Conservation (phyloP, 2,888 invertebrate genomes). For the Orchesella flavescens region DNA sequence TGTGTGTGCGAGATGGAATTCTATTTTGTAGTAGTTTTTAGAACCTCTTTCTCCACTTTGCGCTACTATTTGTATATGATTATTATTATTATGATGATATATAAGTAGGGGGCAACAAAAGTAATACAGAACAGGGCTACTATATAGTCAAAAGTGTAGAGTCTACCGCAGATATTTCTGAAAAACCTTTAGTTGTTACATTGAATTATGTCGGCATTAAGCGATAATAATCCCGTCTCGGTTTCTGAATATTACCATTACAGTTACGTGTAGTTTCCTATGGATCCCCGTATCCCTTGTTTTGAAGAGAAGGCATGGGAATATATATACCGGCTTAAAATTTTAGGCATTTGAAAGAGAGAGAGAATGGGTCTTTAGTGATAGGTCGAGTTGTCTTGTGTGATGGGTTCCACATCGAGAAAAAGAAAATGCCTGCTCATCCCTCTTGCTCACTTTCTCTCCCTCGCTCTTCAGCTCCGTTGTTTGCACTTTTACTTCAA, state of each 20-base stretch:
- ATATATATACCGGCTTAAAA: constrained; percentile 34
- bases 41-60: neutral
- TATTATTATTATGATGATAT: neutral
- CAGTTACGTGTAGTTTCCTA: constrained; percentile 32
- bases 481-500: constrained; percentile 33
- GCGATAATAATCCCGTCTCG: constrained; percentile 51
- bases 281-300: constrained; percentile 22
- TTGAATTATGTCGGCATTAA: constrained; percentile 51
- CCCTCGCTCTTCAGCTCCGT: neutral
- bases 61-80: neutral
- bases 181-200: constrained; percentile 44
- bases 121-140: neutral
- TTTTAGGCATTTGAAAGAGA: constrained; percentile 33
- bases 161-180: constrained; percentile 7
- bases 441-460: neutral
- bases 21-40: constrained; percentile 4
- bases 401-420: constrained; percentile 27
- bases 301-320: neutral
- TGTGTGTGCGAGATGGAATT: too few species aligned
- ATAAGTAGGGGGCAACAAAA: neutral
- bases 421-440: constrained; percentile 28
- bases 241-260: constrained; percentile 44
- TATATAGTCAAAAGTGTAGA: neutral
- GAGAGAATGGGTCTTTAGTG: constrained; percentile 33
- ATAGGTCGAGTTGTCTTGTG: constrained; percentile 35